phyloP scores from a whole-genome alignment of 2,888 invertebrate species.

The Theretra japonica region DNA sequence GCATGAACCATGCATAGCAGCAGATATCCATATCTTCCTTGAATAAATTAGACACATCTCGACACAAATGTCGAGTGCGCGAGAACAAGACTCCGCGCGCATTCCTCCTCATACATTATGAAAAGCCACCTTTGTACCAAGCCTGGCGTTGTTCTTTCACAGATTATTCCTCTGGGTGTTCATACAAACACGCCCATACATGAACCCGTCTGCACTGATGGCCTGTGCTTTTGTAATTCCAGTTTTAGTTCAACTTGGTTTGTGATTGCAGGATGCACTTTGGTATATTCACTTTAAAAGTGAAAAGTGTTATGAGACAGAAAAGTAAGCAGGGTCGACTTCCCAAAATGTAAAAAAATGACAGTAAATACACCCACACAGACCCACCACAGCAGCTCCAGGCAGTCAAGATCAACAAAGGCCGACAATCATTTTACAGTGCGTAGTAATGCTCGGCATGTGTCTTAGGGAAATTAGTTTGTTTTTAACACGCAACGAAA shows the following conservation, averaged over 20 bases:
- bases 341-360: too few relatives aligned
- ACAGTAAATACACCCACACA: too few relatives aligned
- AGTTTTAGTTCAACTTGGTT: neutral
- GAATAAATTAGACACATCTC: constrained; percentile 32
- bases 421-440: too few relatives aligned
- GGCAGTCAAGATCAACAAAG: too few relatives aligned
- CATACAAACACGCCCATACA: neutral
- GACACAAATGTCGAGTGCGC: neutral
- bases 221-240: neutral
- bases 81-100: neutral
- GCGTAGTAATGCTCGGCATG: too few relatives aligned
- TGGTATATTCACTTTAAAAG: neutral
- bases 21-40: constrained; percentile 1
- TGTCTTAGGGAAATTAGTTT: too few relatives aligned
- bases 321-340: too few relatives aligned
- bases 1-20: neutral
- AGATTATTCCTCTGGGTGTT: constrained; percentile 18
- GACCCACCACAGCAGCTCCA: too few relatives aligned
- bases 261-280: neutral
- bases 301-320: too few relatives aligned
- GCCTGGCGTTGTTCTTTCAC: constrained; percentile 5
- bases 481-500: too few relatives aligned
- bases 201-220: neutral
- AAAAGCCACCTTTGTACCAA: constrained; percentile 15
- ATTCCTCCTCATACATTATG: constrained; percentile 25